Conservation (phyloP, 2,113 vertebrate genomes). For the Vulpes vulpes region DNA sequence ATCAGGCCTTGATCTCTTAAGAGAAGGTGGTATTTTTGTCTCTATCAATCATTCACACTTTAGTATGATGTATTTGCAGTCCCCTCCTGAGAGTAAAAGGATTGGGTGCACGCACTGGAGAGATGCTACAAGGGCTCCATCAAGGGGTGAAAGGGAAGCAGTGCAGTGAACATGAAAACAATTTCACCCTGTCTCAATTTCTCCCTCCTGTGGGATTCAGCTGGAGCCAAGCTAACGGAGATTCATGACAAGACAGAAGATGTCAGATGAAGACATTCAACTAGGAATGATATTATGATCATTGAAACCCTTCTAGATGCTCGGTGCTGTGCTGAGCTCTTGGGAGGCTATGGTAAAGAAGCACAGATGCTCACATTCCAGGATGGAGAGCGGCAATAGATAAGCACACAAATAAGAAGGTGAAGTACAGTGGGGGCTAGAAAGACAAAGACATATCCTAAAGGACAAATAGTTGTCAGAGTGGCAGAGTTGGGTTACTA, state of each 20-base stretch:
- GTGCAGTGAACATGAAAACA: not conserved
- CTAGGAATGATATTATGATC: not conserved
- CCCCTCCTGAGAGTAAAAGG: not conserved
- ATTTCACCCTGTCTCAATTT: not conserved
- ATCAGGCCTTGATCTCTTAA: not conserved
- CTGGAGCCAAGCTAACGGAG: not conserved
- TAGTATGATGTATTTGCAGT: conserved; percentile 60
- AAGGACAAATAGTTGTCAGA: not conserved
- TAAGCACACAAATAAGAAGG: not conserved
- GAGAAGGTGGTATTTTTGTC: not conserved
- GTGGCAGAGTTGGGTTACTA: not conserved
- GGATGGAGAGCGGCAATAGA: not conserved
- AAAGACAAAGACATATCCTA: accelerated
- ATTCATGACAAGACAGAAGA: not conserved
- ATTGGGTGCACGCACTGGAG: not conserved
- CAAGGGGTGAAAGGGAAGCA: conserved; percentile 42
- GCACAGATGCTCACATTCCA: no score
- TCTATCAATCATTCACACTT: conserved; percentile 76
- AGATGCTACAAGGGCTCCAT: conserved; percentile 54
- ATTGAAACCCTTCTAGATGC: not conserved
- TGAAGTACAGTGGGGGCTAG: accelerated
- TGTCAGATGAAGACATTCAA: not conserved
- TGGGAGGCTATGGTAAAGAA: not conserved
- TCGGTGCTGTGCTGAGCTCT: not conserved
- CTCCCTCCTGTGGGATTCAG: not conserved